These are phyloP conservation scores for Anhinga rufa DNA, from an alignment of 2,113 vertebrate species.

Conservation along the genomic window DNA sequence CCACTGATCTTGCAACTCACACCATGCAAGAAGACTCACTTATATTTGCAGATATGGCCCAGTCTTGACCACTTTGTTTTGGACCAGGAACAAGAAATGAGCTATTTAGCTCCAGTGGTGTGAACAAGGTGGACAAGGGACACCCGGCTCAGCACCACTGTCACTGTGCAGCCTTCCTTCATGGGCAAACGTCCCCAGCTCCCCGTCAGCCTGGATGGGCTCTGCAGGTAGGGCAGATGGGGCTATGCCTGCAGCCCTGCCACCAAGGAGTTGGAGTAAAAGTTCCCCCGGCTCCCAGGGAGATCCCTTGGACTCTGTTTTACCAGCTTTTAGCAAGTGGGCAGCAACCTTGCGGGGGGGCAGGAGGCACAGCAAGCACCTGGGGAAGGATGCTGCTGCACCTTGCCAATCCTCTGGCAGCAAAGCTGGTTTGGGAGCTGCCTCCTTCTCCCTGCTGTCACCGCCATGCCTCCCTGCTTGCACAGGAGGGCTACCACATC, in stretches of 20 bases:
- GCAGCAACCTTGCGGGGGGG: background rate
- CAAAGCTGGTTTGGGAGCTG: conserved; percentile 13
- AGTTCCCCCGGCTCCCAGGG: background rate
- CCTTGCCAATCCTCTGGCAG: fast-evolving
- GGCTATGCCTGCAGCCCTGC: background rate
- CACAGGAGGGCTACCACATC: background rate
- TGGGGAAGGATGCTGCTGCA: background rate
- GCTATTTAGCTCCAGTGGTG: fast-evolving
- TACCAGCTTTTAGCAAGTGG: background rate
- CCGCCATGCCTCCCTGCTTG: background rate
- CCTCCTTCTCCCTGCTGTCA: background rate
- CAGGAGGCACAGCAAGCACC: background rate
- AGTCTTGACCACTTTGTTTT: background rate
- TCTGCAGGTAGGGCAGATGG: background rate
- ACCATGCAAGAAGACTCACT: fast-evolving
- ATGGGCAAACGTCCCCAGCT: background rate
- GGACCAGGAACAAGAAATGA: background rate
- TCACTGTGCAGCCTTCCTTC: background rate
- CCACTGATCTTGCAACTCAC: background rate
- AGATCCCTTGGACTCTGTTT: background rate
- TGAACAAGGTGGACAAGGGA: background rate
- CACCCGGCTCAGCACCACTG: background rate
- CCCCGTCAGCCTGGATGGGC: fast-evolving
- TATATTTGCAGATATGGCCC: background rate
- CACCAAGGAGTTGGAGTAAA: background rate